Percentiles rank a stretch among this genome's conserved stretches.
phyloP scores from a whole-genome alignment of 1,140 invertebrate species.

The Lutraria rhynchaena region DNA sequence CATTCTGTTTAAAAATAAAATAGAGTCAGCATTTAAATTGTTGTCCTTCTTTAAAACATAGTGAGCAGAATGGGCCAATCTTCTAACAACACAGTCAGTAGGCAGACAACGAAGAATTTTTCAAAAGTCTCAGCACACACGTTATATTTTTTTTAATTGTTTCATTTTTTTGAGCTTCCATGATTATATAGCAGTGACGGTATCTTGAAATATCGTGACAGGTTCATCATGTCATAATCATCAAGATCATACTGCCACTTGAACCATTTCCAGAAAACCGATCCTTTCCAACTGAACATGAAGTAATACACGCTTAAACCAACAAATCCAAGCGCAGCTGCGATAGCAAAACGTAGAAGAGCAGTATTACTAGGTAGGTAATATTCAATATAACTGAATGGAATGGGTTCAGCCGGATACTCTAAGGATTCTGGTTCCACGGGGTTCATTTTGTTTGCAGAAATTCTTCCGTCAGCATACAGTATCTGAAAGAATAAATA shows the following conservation, averaged over 20 bases:
- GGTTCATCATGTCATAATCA: constrained; percentile 15
- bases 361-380: constrained; percentile 31
- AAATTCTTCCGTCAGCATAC: constrained; percentile 58
- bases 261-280: constrained; percentile 29
- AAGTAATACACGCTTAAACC: constrained; percentile 21
- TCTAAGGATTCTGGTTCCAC: constrained; percentile 68
- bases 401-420: constrained; percentile 27
- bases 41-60: too few species aligned
- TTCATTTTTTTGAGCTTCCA: too few species aligned
- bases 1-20: too few species aligned
- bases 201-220: constrained; percentile 26
- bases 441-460: constrained; percentile 66
- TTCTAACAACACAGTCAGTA: too few species aligned
- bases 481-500: too few species aligned
- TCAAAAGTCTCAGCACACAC: too few species aligned
- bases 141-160: too few species aligned
- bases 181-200: constrained; percentile 11
- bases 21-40: too few species aligned
- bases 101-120: too few species aligned
- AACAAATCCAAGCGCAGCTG: constrained; percentile 6
- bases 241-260: constrained; percentile 38
- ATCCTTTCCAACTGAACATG: constrained; percentile 34
- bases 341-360: constrained; percentile 17
- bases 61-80: too few species aligned
- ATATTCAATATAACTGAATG: constrained; percentile 40